A percentile compares a stretch with the other conserved stretches of the same genome.
Evolutionary conservation across 1,140 invertebrate genomes (phyloP).

Genomic region (Yoshiicerus persimilis): DNA sequence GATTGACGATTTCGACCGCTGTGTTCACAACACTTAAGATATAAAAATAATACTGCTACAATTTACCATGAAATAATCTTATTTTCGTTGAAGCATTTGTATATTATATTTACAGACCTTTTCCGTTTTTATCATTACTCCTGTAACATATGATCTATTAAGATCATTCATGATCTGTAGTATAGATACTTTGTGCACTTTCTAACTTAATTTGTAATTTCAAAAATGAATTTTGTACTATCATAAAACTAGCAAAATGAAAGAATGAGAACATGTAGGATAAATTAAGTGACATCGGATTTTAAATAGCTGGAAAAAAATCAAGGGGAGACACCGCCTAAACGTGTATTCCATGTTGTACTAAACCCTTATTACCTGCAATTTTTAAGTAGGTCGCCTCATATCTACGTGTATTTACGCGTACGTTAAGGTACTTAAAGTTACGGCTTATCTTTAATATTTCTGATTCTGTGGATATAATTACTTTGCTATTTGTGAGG

Average conservation of each 20-base stretch:
- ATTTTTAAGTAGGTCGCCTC: too few species aligned
- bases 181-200: neutral
- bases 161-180: neutral
- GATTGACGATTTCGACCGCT: slow-evolving; percentile 2
- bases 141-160: neutral
- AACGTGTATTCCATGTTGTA: too few species aligned
- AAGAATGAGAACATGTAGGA: neutral
- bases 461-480: too few species aligned
- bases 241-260: neutral
- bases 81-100: neutral
- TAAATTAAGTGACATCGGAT: neutral
- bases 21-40: neutral
- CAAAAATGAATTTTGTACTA: neutral
- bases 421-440: too few species aligned
- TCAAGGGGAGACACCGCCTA: too few species aligned
- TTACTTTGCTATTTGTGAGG: too few species aligned
- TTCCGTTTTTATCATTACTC: neutral
- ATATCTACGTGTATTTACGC: too few species aligned
- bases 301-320: neutral
- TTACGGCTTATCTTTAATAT: too few species aligned
- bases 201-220: neutral
- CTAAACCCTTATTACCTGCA: too few species aligned
- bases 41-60: neutral
- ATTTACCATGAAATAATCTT: neutral
- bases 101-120: neutral